These are phyloP conservation scores for Presbytis comata DNA, from an alignment of 2,797 vertebrate genomes.

Conservation along the genomic window DNA sequence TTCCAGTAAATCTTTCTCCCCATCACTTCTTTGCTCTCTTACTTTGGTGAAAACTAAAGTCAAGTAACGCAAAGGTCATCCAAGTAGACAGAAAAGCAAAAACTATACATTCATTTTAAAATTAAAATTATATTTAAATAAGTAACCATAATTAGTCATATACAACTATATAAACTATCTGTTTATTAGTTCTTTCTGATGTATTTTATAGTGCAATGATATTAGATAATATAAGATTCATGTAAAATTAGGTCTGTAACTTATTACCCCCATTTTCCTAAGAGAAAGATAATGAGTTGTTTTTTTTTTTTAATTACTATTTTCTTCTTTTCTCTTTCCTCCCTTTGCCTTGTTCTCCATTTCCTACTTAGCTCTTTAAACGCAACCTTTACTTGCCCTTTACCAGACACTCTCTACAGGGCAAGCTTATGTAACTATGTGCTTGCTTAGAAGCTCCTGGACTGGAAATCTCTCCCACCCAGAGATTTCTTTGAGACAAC, in stretches of 20 bases:
- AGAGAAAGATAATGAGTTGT: too few relatives aligned
- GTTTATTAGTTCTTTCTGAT: constrained; percentile 3
- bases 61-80: constrained; percentile 11
- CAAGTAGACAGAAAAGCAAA: not conserved
- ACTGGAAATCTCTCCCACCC: not conserved
- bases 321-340: too few relatives aligned
- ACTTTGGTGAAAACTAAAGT: constrained; percentile 24
- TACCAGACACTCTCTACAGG: not conserved
- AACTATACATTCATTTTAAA: not conserved
- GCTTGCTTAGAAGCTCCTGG: not conserved
- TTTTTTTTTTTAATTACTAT: too few relatives aligned
- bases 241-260: not conserved
- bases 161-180: not conserved
- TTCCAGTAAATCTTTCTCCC: not conserved
- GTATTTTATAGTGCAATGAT: not conserved
- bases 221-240: not conserved
- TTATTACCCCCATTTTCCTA: not conserved
- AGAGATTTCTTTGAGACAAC: not conserved
- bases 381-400: not conserved
- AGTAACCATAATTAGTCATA: not conserved
- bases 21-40: not conserved
- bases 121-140: constrained; percentile 10
- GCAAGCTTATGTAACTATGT: not conserved
- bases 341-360: too few relatives aligned
- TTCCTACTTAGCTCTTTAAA: not conserved